phyloP scores from a whole-genome alignment of 2,888 invertebrate species.

The Neoascia interrupta region DNA sequence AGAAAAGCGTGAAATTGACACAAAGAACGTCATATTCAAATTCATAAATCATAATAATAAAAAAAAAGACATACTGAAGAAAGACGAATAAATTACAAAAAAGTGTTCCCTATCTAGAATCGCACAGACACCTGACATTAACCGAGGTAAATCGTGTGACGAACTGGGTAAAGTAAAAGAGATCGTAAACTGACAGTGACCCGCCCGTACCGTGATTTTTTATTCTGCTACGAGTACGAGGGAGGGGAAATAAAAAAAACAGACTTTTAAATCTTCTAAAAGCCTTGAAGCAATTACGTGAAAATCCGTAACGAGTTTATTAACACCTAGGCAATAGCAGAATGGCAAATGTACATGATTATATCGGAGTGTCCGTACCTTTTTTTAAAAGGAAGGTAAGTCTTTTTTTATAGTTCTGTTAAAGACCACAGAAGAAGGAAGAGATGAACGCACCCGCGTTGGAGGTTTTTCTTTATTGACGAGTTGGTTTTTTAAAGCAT shows the following conservation, averaged over 20 bases:
- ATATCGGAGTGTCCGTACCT: neutral
- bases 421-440: neutral
- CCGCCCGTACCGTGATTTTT: conserved; percentile 4
- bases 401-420: conserved; percentile 10
- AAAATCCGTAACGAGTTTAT: conserved; percentile 52
- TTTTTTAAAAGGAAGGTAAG: neutral
- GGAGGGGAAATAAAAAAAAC: neutral
- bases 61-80: too few species aligned
- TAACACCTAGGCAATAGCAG: conserved; percentile 46
- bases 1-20: conserved; percentile 38
- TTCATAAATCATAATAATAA: conserved; percentile 17
- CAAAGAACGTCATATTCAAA: conserved; percentile 8
- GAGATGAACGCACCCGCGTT: neutral
- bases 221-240: conserved; percentile 25
- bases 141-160: conserved; percentile 33
- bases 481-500: neutral
- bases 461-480: neutral
- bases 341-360: neutral
- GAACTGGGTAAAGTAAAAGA: neutral
- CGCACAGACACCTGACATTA: conserved; percentile 3
- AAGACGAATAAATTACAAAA: neutral
- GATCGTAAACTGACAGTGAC: conserved; percentile 22
- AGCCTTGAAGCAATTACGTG: conserved; percentile 59
- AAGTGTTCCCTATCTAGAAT: conserved; percentile 1
- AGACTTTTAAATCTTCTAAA: conserved; percentile 36